phyloP scores from a whole-genome alignment of 2,113 vertebrate species.

The Odontesthes bonariensis region DNA sequence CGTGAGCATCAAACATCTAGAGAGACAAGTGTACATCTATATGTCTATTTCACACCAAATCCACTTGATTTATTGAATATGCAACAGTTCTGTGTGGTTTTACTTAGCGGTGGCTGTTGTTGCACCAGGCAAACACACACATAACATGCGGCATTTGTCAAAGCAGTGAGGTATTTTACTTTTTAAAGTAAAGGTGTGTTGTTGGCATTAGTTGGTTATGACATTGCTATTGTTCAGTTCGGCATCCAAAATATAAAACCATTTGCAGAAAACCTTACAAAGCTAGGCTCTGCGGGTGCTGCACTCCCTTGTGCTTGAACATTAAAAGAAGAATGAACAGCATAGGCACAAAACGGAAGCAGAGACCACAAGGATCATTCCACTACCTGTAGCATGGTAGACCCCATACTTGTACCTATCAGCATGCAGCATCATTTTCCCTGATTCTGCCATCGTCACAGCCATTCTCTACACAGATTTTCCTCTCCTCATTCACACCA shows the following conservation, averaged over 20 bases:
- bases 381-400: neutral
- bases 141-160: neutral
- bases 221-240: neutral
- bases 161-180: accelerated
- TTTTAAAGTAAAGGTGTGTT: neutral
- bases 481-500: conserved; percentile 22
- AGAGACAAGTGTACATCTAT: too few species aligned
- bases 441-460: conserved; percentile 16
- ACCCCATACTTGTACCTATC: neutral
- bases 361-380: neutral
- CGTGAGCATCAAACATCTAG: neutral
- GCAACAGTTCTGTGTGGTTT: neutral
- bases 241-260: too few species aligned
- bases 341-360: conserved; percentile 3
- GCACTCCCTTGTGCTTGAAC: neutral
- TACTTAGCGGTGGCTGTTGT: neutral
- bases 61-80: accelerated
- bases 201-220: neutral
- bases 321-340: conserved; percentile 6
- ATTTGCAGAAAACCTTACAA: neutral
- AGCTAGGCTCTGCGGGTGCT: neutral
- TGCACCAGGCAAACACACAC: neutral
- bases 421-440: conserved; percentile 23
- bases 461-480: conserved; percentile 7
- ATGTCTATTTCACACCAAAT: neutral